A percentile compares a stretch with the other conserved stretches of the same genome.
phyloP scores from a whole-genome alignment of 2,797 vertebrate genomes.

The Sebastes cheni region DNA sequence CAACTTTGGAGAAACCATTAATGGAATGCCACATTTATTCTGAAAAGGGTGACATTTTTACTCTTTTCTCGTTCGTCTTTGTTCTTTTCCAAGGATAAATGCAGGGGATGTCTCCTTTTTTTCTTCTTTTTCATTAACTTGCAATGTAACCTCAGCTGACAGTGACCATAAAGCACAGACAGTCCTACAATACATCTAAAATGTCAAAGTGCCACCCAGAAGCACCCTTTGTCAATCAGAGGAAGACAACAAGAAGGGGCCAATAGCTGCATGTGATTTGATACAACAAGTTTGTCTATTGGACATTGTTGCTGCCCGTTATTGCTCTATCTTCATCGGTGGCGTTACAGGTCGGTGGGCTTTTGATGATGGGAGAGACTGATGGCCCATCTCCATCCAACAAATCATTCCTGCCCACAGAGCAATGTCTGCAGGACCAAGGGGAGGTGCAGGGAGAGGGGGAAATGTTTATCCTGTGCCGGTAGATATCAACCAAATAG shows the following conservation, averaged over 20 bases:
- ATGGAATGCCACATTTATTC: background rate
- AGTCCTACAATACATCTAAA: background rate
- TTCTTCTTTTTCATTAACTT: background rate
- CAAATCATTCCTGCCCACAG: slow-evolving; percentile 66
- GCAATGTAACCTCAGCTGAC: background rate
- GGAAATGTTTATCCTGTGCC: slow-evolving; percentile 64
- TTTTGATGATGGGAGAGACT: slow-evolving; percentile 62
- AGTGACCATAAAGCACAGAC: background rate
- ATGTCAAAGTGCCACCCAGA: background rate
- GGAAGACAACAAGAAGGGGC: background rate
- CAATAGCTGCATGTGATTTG: slow-evolving; percentile 8
- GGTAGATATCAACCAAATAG: slow-evolving; percentile 66
- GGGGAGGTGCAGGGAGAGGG: slow-evolving; percentile 31
- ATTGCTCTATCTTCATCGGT: slow-evolving; percentile 37
- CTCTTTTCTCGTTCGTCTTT: background rate
- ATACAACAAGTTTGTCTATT: slow-evolving; percentile 7
- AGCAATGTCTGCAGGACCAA: slow-evolving; percentile 56
- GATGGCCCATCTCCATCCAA: slow-evolving; percentile 60
- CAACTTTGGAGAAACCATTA: background rate
- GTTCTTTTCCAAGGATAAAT: background rate
- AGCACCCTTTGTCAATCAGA: background rate
- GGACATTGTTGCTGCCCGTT: slow-evolving; percentile 14
- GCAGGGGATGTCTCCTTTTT: background rate
- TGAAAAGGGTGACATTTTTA: background rate
- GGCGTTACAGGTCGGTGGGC: slow-evolving; percentile 51